These are phyloP conservation scores for Spicauda simplicius DNA, from an alignment of 2,888 invertebrate genomes.

Conservation along the genomic window DNA sequence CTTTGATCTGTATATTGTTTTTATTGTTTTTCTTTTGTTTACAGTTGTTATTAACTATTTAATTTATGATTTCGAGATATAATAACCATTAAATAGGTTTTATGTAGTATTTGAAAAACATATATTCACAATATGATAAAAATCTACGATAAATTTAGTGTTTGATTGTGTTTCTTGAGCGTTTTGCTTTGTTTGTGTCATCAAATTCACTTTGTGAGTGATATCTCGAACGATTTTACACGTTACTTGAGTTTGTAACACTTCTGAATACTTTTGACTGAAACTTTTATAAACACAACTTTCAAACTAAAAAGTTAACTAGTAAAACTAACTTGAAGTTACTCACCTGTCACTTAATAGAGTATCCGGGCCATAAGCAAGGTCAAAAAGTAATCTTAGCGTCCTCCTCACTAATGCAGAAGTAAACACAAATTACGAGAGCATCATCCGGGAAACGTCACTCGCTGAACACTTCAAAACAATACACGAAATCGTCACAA, in stretches of 20 bases:
- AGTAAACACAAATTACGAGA: conserved; percentile 82
- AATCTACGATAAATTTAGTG: background rate
- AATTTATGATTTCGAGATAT: background rate
- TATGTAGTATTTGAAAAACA: background rate
- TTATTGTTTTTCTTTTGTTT: background rate
- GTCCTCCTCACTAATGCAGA: conserved; percentile 68
- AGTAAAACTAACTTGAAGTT: conserved; percentile 68
- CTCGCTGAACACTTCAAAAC: conserved; percentile 79
- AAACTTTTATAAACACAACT: conserved; percentile 78
- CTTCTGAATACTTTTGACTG: conserved; percentile 59
- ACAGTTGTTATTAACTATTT: background rate
- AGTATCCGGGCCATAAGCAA: conserved; percentile 61
- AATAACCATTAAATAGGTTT: background rate
- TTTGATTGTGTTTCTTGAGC: background rate
- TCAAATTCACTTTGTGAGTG: conserved; percentile 12
- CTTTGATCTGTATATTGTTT: background rate
- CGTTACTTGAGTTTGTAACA: conserved; percentile 29
- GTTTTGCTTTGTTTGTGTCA: conserved; percentile 26
- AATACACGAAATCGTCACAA: conserved; percentile 70
- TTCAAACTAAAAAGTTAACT: conserved; percentile 61
- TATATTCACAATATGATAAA: background rate
- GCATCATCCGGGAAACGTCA: conserved; percentile 74
- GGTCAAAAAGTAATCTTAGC: conserved; percentile 64
- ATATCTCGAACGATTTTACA: conserved; percentile 18
- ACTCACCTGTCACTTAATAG: conserved; percentile 62